Base-by-base conservation (phyloP, 2,888 invertebrate species). In the Belgica antarctica region DNA sequence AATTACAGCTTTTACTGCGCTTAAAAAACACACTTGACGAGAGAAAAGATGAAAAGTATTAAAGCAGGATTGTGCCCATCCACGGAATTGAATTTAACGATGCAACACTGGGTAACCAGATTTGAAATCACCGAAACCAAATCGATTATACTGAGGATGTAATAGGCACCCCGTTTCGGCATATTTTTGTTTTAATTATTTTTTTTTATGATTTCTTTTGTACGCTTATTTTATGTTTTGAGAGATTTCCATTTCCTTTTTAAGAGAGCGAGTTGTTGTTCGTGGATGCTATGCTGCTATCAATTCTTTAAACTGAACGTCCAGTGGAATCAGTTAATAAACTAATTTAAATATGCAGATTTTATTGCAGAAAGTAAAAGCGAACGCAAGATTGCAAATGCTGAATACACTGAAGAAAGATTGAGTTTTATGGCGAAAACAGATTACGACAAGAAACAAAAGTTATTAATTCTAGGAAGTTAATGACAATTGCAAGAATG, bases 281-380 rank as follows among this genome's bases (percentile, higher is more conserved):
- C 52, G 22, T 52, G 19, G 52, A 52, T 52, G 52, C n/a, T 19
- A 52, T 52, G 52, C 22, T 52, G 52, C 22, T 17, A 52, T 52
- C 52, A 52, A 17, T 52, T 52, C 52, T 17, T 22, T 52, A 22
- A 52, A 52, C 52, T 52, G 52, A 52, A 22, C 7, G 8, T 19
- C 19, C 22, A 22, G 22, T 19, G 22, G 52, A 52, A 52, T 52
- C 19, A 52, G 52, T 52, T 52, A 52, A 52, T 52, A 52, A 59
- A 59, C 66, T 68, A 68, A 68, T 68, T 57, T 68, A 68, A 68
- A 68, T 68, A 68, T 68, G 31, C 65, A 65, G 65, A 65, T 65
- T 65, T 65, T 24, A 24, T 59, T 59, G 27, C 59, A 4, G 22
- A 17, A 52, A 12, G 12, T 31, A 12, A 31, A 2, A 7, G 17